Evolutionary conservation across 2,888 invertebrate genomes (phyloP).

Genomic region (Sinodicranocentrus sp.): DNA sequence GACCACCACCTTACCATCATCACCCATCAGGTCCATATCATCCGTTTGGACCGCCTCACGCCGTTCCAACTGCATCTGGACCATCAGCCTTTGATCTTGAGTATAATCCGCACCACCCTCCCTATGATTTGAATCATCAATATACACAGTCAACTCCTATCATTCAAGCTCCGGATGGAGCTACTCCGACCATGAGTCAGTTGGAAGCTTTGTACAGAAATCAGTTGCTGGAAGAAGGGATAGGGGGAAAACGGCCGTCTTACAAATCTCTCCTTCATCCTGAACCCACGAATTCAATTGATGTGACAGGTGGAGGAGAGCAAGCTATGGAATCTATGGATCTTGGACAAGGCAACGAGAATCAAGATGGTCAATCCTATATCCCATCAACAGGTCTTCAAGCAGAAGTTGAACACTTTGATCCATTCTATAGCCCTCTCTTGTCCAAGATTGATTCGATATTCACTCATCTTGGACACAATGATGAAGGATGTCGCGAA

Average conservation of each 20-base stretch:
- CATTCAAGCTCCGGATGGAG: slow-evolving; percentile 43
- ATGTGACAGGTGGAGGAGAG: slow-evolving; percentile 13
- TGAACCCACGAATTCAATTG: slow-evolving; percentile 41
- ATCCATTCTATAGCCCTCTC: slow-evolving; percentile 91
- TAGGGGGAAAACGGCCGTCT: slow-evolving; percentile 40
- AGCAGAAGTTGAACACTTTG: slow-evolving; percentile 81
- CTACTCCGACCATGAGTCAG: slow-evolving; percentile 48
- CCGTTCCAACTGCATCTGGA: not conserved
- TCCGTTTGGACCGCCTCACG: not conserved
- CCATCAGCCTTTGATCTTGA: slow-evolving; percentile 37
- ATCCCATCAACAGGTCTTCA: slow-evolving; percentile 74
- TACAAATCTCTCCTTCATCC: slow-evolving; percentile 43
- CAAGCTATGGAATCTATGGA: slow-evolving; percentile 26
- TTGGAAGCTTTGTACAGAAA: slow-evolving; percentile 39
- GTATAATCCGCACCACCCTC: slow-evolving; percentile 17
- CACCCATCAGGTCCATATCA: not conserved
- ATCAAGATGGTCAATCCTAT: slow-evolving; percentile 61
- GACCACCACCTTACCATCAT: slow-evolving; percentile 31
- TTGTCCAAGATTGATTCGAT: slow-evolving; percentile 88
- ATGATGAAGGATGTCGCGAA: slow-evolving; percentile 87
- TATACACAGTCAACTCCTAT: slow-evolving; percentile 60
- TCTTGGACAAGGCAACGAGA: slow-evolving; percentile 14
- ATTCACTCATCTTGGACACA: slow-evolving; percentile 85
- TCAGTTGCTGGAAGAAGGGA: slow-evolving; percentile 54
- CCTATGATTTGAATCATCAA: slow-evolving; percentile 59